Evolutionary conservation across 2,113 vertebrate species (phyloP).

Genomic region (Hemibagrus wyckioides): DNA sequence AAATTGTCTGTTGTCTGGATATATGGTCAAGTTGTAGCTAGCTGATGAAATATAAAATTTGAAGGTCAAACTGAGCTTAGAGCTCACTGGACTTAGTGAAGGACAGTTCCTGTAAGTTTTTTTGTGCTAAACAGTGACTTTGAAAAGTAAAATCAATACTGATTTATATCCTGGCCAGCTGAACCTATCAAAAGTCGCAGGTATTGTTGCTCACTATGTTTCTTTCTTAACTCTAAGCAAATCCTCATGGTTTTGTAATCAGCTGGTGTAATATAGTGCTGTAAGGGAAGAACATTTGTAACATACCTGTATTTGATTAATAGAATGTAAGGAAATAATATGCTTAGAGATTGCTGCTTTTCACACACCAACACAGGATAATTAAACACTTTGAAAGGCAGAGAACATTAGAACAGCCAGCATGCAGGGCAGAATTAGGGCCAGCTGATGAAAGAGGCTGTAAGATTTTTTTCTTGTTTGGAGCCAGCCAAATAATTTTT

Average conservation of each 20-base stretch:
- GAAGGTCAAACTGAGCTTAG: background rate
- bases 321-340: background rate
- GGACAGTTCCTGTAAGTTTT: background rate
- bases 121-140: background rate
- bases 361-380: conserved; percentile 9
- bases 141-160: background rate
- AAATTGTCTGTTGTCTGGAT: conserved; percentile 3
- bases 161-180: background rate
- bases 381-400: conserved; percentile 30
- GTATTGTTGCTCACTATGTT: background rate
- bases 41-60: conserved; percentile 1
- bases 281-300: background rate
- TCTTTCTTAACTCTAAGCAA: background rate
- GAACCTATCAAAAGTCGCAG: background rate
- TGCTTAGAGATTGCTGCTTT: background rate
- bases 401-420: background rate
- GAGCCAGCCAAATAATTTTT: background rate
- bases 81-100: background rate
- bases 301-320: conserved; percentile 14
- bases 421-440: conserved; percentile 16
- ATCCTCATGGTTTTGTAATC: background rate
- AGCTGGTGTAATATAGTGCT: background rate
- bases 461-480: conserved; percentile 39
- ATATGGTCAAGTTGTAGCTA: background rate
- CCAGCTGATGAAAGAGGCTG: conserved; percentile 54